Conservation (phyloP, 2,888 invertebrate genomes). For the Caenorhabditis zanzibari region DNA sequence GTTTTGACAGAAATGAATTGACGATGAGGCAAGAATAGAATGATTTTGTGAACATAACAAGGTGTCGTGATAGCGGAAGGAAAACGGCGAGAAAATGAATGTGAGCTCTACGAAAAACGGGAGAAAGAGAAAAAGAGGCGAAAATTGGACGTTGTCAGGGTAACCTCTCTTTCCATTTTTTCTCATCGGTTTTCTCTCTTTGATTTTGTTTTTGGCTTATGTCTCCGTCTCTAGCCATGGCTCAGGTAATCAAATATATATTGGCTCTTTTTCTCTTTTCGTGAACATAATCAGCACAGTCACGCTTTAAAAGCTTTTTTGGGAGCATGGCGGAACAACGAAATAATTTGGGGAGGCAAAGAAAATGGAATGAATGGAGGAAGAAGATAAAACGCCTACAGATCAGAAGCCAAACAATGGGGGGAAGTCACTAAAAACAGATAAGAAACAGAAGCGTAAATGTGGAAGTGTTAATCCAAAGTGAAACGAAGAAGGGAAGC, state of each 20-base stretch:
- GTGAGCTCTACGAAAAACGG: no score
- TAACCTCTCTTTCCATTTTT: constrained; percentile 10
- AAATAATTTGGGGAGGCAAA: no score
- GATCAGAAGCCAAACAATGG: constrained; percentile 6
- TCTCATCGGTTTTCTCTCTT: not conserved
- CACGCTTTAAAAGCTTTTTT: not conserved
- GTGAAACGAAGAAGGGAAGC: not conserved
- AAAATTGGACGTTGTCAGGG: constrained; percentile 48
- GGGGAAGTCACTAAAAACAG: not conserved
- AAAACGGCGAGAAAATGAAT: not conserved
- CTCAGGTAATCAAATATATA: constrained; percentile 19
- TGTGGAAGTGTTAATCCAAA: not conserved
- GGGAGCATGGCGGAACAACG: no score
- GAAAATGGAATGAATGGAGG: constrained; percentile 8
- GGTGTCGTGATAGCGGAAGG: not conserved
- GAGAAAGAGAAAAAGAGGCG: not conserved
- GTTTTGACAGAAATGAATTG: not conserved
- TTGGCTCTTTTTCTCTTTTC: not conserved
- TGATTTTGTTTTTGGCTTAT: constrained; percentile 16
- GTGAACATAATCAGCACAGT: constrained; percentile 29
- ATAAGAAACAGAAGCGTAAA: not conserved
- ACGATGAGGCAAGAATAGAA: not conserved
- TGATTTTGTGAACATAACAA: not conserved
- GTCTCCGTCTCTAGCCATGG: not conserved
- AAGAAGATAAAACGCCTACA: not conserved